Evolutionary conservation across 1,140 invertebrate species (phyloP).

Genomic region (Apis cerana): DNA sequence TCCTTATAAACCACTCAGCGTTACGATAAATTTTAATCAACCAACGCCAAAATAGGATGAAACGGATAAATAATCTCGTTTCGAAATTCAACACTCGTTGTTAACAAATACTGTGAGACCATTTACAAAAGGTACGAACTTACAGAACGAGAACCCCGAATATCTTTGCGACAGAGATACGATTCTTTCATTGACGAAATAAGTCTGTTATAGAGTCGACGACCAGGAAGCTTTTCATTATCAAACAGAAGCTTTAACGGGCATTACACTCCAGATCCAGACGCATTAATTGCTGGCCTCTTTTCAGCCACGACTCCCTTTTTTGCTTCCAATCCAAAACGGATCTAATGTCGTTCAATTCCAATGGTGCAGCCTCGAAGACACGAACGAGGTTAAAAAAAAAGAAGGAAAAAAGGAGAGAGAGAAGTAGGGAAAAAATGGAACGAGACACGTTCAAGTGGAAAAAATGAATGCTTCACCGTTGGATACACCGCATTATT

Average conservation of each 20-base stretch:
- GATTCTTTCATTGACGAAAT: neutral
- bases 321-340: slow-evolving; percentile 17
- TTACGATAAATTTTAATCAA: neutral
- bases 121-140: neutral
- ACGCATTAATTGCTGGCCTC: slow-evolving; percentile 53
- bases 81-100: neutral
- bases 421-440: neutral
- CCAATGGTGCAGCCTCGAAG: neutral
- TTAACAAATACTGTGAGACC: neutral
- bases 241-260: slow-evolving; percentile 19
- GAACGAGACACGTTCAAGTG: neutral
- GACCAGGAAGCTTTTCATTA: slow-evolving; percentile 33
- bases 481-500: neutral
- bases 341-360: slow-evolving; percentile 38
- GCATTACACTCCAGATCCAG: slow-evolving; percentile 42
- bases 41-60: neutral
- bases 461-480: slow-evolving; percentile 44
- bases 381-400: neutral
- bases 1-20: neutral
- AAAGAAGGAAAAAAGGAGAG: neutral
- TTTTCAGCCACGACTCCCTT: slow-evolving; percentile 35
- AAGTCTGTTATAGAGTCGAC: neutral
- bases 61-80: neutral
- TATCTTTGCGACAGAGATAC: neutral
- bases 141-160: neutral